Evolutionary conservation across 2,888 invertebrate species (phyloP).

Genomic region (Tribolium freemani): DNA sequence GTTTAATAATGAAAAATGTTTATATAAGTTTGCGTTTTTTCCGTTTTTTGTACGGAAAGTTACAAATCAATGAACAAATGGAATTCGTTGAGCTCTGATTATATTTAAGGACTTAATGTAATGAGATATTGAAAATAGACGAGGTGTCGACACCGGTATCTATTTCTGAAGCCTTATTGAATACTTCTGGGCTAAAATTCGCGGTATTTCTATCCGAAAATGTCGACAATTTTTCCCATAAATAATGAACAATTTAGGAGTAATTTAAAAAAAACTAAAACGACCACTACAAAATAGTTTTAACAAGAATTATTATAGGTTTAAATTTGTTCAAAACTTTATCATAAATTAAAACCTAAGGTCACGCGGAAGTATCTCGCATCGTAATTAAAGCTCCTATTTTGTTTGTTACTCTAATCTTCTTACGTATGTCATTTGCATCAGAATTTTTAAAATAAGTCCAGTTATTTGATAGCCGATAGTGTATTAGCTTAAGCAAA

Average conservation of each 20-base stretch:
- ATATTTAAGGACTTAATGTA: conserved; percentile 17
- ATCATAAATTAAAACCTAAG: background rate
- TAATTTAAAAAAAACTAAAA: too few species aligned
- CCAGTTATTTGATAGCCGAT: conserved; percentile 30
- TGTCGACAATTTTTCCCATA: background rate
- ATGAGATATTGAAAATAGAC: background rate
- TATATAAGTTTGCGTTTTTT: background rate
- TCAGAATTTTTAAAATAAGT: conserved; percentile 28
- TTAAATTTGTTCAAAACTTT: background rate
- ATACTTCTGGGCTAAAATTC: background rate
- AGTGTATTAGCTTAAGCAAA: conserved; percentile 23
- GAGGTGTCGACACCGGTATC: background rate
- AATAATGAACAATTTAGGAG: too few species aligned
- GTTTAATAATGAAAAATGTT: background rate
- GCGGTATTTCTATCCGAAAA: background rate
- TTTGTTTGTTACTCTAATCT: conserved; percentile 6
- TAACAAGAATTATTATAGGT: background rate
- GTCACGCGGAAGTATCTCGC: background rate
- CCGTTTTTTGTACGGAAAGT: background rate
- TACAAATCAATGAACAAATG: background rate
- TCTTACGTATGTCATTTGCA: conserved; percentile 16
- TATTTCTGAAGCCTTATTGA: conserved; percentile 1
- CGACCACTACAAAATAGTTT: too few species aligned
- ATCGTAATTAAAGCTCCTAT: background rate
- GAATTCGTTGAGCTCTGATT: conserved; percentile 22